Base-by-base conservation (phyloP, 2,888 invertebrate species). In the Aquatica leii region DNA sequence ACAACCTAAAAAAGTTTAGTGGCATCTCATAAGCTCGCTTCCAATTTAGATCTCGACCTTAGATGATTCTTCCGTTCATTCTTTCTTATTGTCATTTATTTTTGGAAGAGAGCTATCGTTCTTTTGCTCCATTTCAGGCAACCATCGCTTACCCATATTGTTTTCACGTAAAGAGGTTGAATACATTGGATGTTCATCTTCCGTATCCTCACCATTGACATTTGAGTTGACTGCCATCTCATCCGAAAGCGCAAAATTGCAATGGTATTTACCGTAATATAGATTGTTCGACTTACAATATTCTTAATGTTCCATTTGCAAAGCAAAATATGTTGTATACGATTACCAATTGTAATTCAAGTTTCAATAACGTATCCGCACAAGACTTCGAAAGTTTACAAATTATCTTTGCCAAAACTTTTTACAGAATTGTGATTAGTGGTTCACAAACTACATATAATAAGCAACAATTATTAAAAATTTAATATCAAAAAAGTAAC, bases 171-270 rank as follows among this genome's bases (percentile, higher is more conserved):
- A 43, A 17, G 41, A 43, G 17, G 12, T 43, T 14, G 12, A 43
- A 43, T n/a, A 12, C n/a, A 8, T 12, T 43, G 41, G 41, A 43
- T 8, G 9, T 40, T 40, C 21, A 53, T 53, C 40, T 6, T 37
- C 53, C 8, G 40, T 41, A 5, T 53, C 53, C 21, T 53, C 37
- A 53, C 41, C 53, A 40, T 18, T 41, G n/a, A 14, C 53, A 11
- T 53, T 20, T 1, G 53, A 53, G 18, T 53, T n/a, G 1, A 40
- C 2, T 1, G 41, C 53, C 53, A 53, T 53, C 5, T 40, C 53
- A 18, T 53, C 53, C 41, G 17, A 14, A 43, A 9, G 17, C 3
- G 2, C 14, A 12, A 43, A 14, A 14, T 43, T 17, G n/a, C 40
- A 17, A 12, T n/a, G n/a, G n/a, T n/a, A n/a, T n/a, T n/a, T n/a